Evolutionary conservation across 2,888 invertebrate genomes (phyloP).

Genomic region (Lysandra coridon): DNA sequence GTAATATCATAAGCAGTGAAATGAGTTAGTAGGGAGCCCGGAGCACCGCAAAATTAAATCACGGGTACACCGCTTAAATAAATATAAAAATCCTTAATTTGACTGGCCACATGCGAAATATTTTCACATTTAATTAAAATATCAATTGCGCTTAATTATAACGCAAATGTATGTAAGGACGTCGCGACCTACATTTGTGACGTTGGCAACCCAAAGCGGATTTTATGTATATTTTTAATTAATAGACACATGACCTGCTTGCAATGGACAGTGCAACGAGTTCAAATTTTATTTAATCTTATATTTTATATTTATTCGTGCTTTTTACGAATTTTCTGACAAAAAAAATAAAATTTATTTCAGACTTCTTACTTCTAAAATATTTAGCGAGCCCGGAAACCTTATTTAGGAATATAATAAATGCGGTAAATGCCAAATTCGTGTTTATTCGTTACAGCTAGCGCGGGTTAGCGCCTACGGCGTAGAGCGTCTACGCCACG

Average conservation of each 20-base stretch:
- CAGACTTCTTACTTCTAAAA: neutral
- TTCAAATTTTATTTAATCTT: neutral
- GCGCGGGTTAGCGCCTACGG: neutral
- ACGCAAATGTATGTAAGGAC: slow-evolving; percentile 30
- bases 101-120: slow-evolving; percentile 5
- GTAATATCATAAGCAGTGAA: slow-evolving; percentile 5
- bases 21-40: neutral
- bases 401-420: neutral
- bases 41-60: neutral
- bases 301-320: neutral
- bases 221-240: slow-evolving; percentile 28
- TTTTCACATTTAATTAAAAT: slow-evolving; percentile 30
- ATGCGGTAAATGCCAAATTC: neutral
- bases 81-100: neutral
- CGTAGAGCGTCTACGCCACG: slow-evolving; percentile 25
- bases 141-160: slow-evolving; percentile 30
- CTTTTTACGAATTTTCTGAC: neutral
- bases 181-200: slow-evolving; percentile 21
- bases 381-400: neutral
- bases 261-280: slow-evolving; percentile 16
- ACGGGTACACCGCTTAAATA: neutral
- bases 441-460: neutral
- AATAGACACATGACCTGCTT: slow-evolving; percentile 27
- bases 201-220: slow-evolving; percentile 20
- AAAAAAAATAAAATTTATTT: neutral